phyloP scores from a whole-genome alignment of 1,140 invertebrate genomes.

The Leptinotarsa texana region DNA sequence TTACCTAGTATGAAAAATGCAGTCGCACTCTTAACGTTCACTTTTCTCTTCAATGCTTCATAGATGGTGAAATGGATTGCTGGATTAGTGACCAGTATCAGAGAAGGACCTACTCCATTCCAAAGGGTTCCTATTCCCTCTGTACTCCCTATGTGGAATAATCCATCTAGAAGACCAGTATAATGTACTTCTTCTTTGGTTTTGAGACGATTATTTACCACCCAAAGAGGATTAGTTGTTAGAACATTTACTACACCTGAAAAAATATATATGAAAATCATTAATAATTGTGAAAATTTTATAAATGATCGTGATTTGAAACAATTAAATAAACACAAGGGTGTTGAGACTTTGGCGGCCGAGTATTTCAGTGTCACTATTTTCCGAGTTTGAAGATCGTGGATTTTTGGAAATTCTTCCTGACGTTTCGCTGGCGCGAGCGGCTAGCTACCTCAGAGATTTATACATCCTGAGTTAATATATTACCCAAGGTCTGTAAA shows the following conservation, averaged over 20 bases:
- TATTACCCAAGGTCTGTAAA: too few relatives aligned
- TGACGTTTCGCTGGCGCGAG: too few relatives aligned
- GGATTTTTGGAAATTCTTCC: too few relatives aligned
- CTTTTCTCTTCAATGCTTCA: constrained; percentile 76
- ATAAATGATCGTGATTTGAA: too few relatives aligned
- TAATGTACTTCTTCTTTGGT: constrained; percentile 44
- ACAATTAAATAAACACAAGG: too few relatives aligned
- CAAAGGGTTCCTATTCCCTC: constrained; percentile 77
- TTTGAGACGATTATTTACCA: constrained; percentile 85
- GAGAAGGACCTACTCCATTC: constrained; percentile 81
- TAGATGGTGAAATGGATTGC: constrained; percentile 92
- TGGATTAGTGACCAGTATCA: constrained; percentile 84
- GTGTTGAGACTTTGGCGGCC: too few relatives aligned
- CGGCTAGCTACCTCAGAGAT: too few relatives aligned
- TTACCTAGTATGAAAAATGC: constrained; percentile 67
- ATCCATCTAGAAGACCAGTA: constrained; percentile 62
- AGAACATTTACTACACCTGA: constrained; percentile 74
- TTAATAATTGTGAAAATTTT: not conserved
- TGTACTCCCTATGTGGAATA: constrained; percentile 69
- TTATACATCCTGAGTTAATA: too few relatives aligned
- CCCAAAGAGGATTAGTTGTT: constrained; percentile 86
- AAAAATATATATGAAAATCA: not conserved
- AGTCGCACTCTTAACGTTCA: constrained; percentile 49
- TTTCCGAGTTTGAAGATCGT: too few relatives aligned
- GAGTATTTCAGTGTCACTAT: too few relatives aligned